Conservation (phyloP, 2,888 invertebrate genomes). For the Rhorus exstirpatorius region DNA sequence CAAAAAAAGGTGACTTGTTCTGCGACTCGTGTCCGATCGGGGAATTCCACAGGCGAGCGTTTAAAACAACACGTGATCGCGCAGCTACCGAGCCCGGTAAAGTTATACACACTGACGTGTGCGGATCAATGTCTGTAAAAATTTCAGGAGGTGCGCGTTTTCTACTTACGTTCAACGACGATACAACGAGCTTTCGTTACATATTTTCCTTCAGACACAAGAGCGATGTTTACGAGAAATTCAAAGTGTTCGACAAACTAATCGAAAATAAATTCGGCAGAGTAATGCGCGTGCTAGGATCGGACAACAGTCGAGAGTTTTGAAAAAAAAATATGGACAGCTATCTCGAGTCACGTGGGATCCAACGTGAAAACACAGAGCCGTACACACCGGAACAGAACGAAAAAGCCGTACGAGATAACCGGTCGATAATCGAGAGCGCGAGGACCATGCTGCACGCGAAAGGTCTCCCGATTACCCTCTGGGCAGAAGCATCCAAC, state of each 20-base stretch:
- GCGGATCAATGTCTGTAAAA: slow-evolving; percentile 60
- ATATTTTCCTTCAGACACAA: slow-evolving; percentile 64
- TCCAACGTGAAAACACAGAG: slow-evolving; percentile 48
- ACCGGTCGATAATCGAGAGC: slow-evolving; percentile 56
- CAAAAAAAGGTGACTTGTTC: slow-evolving; percentile 23
- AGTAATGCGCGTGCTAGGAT: slow-evolving; percentile 63
- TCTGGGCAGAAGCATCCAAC: slow-evolving; percentile 59
- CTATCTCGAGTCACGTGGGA: slow-evolving; percentile 66
- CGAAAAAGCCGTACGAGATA: slow-evolving; percentile 52
- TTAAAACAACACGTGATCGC: slow-evolving; percentile 17
- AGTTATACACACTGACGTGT: slow-evolving; percentile 61
- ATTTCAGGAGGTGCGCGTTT: slow-evolving; percentile 49
- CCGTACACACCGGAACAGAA: slow-evolving; percentile 65
- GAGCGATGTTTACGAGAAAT: slow-evolving; percentile 42
- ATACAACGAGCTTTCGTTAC: slow-evolving; percentile 63
- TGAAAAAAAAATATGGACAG: slow-evolving; percentile 60
- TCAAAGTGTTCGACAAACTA: slow-evolving; percentile 60
- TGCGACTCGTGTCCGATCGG: slow-evolving; percentile 45
- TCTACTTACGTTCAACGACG: slow-evolving; percentile 59
- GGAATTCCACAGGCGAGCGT: slow-evolving; percentile 14
- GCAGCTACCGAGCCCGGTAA: slow-evolving; percentile 45
- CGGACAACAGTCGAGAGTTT: slow-evolving; percentile 72
- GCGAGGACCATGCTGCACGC: slow-evolving; percentile 57
- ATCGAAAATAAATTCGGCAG: slow-evolving; percentile 68
- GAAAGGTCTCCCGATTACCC: slow-evolving; percentile 17